Evolutionary conservation across 2,888 invertebrate species (phyloP), one percentile per base, ranked within the genome.

Genomic region (Cephus sareptanus): DNA sequence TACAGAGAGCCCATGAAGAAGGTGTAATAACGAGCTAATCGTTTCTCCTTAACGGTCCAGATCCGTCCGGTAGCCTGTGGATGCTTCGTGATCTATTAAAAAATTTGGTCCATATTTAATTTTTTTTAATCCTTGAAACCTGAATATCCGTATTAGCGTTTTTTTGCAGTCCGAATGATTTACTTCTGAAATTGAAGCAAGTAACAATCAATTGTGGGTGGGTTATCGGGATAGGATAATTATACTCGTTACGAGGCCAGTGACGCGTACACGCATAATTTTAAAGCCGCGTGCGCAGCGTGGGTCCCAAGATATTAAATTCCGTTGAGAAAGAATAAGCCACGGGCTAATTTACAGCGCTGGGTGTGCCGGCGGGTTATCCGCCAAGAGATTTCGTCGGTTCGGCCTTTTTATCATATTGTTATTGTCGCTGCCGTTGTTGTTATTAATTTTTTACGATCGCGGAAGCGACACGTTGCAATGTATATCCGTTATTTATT

Each of bases 221-320:
- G 56, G 23, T 56, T 56, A 56, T 56, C 56, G 2, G 23, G 9
- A 56, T 84, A 87, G 86, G 85, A 87, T 90, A 89, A 90, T 89
- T 90, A 90, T 87, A 85, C 89, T 90, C 87, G 85, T 89, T 89
- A 89, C 86, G 85, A 85, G 79, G 81, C 9, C 23, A 23, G 82
- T 82, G 85, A 83, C 83, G 79, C 84, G 84, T 80, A 84, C 78
- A 82, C 82, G 82, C 81, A 87, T 89, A 88, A 89, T 89, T 89
- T 88, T 86, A 83, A 86, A 84, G 83, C 85, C 84, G 83, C 81
- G 85, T 83, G 84, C 90, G 77, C 90, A 90, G 90, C 90, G 88
- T 90, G 90, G 88, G 87, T 88, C 86, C 89, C 79, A 79, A 81
- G 85, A 87, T 89, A 89, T 89, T 90, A 89, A 90, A 90, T 90